Evolutionary conservation across 2,888 invertebrate genomes (phyloP).

Genomic region (Eupithecia inturbata): DNA sequence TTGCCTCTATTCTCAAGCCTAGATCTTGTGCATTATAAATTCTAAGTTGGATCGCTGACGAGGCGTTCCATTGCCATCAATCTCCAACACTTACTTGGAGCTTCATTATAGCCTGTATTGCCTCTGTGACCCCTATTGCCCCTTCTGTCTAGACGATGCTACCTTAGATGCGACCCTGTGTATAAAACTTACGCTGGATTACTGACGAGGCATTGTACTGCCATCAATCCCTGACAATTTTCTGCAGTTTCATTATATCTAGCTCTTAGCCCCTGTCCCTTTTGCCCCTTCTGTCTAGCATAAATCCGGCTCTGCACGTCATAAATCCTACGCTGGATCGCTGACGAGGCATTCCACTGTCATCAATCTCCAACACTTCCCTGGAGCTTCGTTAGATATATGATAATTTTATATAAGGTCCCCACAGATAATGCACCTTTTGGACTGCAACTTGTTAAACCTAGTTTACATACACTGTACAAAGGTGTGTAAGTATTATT

Average conservation of each 20-base stretch:
- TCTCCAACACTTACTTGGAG: not conserved
- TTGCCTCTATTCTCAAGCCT: no score
- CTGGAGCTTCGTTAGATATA: slow-evolving; percentile 34
- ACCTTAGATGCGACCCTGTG: no score
- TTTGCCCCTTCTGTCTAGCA: not conserved
- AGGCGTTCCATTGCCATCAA: slow-evolving; percentile 20
- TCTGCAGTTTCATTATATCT: slow-evolving; percentile 26
- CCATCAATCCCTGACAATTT: not conserved
- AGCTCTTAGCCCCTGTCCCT: not conserved
- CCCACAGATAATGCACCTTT: not conserved
- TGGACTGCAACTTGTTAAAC: slow-evolving; percentile 9
- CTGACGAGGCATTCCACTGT: slow-evolving; percentile 25
- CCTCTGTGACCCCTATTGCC: no score
- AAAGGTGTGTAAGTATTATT: not conserved
- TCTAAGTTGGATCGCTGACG: not conserved
- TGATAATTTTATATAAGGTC: slow-evolving; percentile 30
- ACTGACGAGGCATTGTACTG: no score
- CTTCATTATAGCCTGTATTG: not conserved
- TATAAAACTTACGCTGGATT: no score
- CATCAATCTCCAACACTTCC: slow-evolving; percentile 30
- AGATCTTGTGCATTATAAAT: not conserved
- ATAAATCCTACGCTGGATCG: slow-evolving; percentile 22
- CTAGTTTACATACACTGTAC: not conserved
- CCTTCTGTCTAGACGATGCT: not conserved
- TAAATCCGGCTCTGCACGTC: slow-evolving; percentile 14